Evolutionary conservation across 2,113 vertebrate species (phyloP).

Genomic region (Melanotaenia duboulayi): DNA sequence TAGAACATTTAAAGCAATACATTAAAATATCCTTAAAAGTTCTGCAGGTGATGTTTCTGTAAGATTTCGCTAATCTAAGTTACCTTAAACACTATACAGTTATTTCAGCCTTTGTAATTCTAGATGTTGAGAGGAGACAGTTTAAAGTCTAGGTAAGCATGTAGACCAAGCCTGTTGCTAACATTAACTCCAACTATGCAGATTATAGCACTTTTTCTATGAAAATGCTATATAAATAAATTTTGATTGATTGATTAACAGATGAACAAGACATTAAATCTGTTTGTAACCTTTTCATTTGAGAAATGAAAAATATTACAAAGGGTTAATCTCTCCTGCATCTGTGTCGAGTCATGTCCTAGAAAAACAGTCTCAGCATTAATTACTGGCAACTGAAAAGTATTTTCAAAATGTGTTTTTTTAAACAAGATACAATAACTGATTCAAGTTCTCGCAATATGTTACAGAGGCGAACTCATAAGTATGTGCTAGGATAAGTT

Average conservation of each 20-base stretch:
- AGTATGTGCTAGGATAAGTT: no score
- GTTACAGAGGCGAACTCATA: no score
- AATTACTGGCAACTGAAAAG: slow-evolving; percentile 8
- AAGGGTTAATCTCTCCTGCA: background rate
- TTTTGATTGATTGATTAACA: no score
- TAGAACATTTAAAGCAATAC: slow-evolving; percentile 9
- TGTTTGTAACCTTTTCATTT: no score
- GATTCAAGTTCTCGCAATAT: no score
- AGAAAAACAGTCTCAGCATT: background rate
- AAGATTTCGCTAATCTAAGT: background rate
- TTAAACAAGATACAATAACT: background rate
- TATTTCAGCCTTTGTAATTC: slow-evolving; percentile 21
- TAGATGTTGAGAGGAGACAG: slow-evolving; percentile 13
- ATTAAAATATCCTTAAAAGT: slow-evolving; percentile 8
- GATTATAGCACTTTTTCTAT: no score
- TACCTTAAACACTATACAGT: background rate
- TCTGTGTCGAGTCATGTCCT: background rate
- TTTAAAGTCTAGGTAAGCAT: slow-evolving; percentile 10
- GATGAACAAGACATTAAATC: background rate
- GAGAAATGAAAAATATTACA: background rate
- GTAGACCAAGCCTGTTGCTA: background rate
- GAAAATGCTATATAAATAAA: no score
- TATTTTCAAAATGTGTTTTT: background rate
- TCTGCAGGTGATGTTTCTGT: background rate
- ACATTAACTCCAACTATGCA: background rate